Conservation (phyloP, 2,113 vertebrate species). For the Passer montanus region DNA sequence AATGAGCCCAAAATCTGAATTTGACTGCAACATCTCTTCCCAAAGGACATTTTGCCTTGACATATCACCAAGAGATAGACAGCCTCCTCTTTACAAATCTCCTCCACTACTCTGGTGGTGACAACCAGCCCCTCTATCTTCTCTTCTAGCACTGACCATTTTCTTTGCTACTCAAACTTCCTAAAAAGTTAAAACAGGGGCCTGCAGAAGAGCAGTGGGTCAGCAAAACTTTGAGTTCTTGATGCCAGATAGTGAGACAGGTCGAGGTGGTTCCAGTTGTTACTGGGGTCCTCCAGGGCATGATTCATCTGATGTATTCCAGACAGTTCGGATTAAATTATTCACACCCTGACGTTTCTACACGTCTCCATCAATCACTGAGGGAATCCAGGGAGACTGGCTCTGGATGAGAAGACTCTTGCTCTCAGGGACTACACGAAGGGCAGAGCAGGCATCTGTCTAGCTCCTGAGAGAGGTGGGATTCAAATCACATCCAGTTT, state of each 20-base stretch:
- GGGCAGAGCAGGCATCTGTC: neutral
- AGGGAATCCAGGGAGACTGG: slow-evolving; percentile 32
- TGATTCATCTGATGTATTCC: neutral
- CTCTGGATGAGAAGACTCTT: slow-evolving; percentile 6
- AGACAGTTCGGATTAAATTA: slow-evolving; percentile 31
- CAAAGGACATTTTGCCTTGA: slow-evolving; percentile 2
- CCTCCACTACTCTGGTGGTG: neutral
- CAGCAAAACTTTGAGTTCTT: neutral
- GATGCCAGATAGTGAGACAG: neutral
- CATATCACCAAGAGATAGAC: neutral
- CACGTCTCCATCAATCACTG: slow-evolving; percentile 18
- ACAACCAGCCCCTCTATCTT: neutral
- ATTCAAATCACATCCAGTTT: neutral
- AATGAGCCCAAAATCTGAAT: neutral
- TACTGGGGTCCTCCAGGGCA: neutral
- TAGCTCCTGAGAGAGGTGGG: neutral
- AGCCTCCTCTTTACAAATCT: neutral
- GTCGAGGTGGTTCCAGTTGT: neutral
- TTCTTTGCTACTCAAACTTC: neutral
- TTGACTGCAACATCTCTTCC: neutral
- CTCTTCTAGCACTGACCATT: neutral
- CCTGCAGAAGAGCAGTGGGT: neutral
- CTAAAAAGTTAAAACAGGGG: neutral
- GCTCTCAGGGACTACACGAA: neutral
- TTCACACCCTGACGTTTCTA: slow-evolving; percentile 15